Conservation (phyloP, 2,113 vertebrate genomes). For the Fregetta grallaria region DNA sequence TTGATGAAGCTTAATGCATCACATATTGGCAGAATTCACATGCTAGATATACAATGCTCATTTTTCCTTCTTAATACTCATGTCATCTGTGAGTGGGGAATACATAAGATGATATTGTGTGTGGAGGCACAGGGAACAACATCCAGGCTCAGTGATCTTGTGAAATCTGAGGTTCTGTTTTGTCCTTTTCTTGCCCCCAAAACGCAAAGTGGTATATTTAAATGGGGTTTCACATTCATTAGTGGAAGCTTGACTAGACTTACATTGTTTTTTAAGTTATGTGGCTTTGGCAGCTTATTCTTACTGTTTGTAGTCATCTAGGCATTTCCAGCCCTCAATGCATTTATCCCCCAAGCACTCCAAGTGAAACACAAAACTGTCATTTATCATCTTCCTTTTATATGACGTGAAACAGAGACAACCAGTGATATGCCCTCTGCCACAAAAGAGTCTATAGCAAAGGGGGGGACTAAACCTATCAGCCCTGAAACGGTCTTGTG, state of each 20-base stretch:
- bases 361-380: background rate
- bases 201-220: background rate
- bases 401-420: rapidly evolving
- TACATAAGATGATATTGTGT: background rate
- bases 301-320: background rate
- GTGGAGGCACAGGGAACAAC: background rate
- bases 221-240: background rate
- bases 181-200: background rate
- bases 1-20: slow-evolving; percentile 46
- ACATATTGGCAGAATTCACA: slow-evolving; percentile 5
- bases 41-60: background rate
- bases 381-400: background rate
- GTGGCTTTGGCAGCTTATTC: background rate
- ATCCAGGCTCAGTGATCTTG: background rate
- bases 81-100: background rate
- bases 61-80: slow-evolving; percentile 32
- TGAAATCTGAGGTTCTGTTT: background rate
- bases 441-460: background rate
- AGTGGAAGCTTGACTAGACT: background rate
- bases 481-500: background rate
- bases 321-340: background rate
- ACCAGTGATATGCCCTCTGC: background rate
- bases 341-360: background rate
- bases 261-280: background rate
- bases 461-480: background rate